Percentiles rank a stretch among this genome's conserved stretches.
Evolutionary conservation across 1,140 invertebrate genomes (phyloP).

Genomic region (Drosophila sproati): DNA sequence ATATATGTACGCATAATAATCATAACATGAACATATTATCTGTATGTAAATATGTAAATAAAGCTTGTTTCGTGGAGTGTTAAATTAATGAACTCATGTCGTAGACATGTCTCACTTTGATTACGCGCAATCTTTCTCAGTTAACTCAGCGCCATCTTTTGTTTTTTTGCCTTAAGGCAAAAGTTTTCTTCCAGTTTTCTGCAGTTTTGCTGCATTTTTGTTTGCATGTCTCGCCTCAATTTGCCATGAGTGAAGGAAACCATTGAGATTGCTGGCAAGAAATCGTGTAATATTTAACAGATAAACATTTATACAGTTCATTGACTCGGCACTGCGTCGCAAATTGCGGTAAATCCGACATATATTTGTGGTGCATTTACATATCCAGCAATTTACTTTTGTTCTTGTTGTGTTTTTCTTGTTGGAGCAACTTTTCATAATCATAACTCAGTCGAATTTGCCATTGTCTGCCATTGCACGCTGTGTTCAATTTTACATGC

Average conservation of each 20-base stretch:
- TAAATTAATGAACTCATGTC: conserved; percentile 75
- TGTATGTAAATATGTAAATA: conserved; percentile 14
- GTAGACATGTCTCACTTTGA: conserved; percentile 64
- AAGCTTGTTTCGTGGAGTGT: conserved; percentile 29
- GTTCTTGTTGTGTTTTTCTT: conserved; percentile 3
- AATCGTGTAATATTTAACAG: conserved; percentile 62
- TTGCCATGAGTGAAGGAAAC: conserved; percentile 33
- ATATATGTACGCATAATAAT: conserved; percentile 25
- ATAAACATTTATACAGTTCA: conserved; percentile 62
- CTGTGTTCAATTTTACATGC: conserved; percentile 49
- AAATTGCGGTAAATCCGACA: conserved; percentile 64
- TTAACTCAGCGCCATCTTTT: background rate
- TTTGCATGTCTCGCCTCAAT: conserved; percentile 67
- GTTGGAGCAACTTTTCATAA: conserved; percentile 67
- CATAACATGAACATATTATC: background rate
- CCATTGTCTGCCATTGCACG: conserved; percentile 50
- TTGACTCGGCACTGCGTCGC: conserved; percentile 60
- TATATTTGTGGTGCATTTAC: conserved; percentile 66
- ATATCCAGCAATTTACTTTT: conserved; percentile 6
- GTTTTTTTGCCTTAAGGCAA: background rate
- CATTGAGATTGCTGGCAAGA: conserved; percentile 5
- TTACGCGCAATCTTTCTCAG: conserved; percentile 39
- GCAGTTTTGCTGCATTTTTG: conserved; percentile 37
- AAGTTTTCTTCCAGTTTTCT: conserved; percentile 17
- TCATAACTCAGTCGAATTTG: conserved; percentile 71